Evolutionary conservation across 2,113 vertebrate genomes (phyloP).

Genomic region (Dicaeum eximium): DNA sequence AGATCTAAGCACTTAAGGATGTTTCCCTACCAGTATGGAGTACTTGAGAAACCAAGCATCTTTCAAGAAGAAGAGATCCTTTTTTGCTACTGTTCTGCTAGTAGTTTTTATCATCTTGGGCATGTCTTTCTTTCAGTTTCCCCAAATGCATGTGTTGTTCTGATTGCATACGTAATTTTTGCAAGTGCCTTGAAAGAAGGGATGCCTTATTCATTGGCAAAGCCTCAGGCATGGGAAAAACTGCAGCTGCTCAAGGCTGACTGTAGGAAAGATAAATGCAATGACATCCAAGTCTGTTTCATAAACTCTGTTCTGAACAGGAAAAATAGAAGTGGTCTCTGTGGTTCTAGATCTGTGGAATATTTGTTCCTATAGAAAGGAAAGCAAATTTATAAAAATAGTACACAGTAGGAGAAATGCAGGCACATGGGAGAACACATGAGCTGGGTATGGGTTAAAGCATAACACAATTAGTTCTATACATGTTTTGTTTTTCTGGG

Average conservation of each 20-base stretch:
- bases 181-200: not conserved
- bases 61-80: not conserved
- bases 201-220: not conserved
- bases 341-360: not conserved
- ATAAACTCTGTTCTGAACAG: not conserved
- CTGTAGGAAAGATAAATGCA: not conserved
- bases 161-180: not conserved
- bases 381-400: conserved; percentile 31
- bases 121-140: not conserved
- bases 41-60: not conserved
- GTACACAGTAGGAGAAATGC: not conserved
- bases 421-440: not conserved
- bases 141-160: not conserved
- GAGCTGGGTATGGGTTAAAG: not conserved
- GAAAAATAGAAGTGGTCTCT: not conserved
- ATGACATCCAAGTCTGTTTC: not conserved
- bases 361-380: conserved; percentile 7
- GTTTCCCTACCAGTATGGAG: not conserved
- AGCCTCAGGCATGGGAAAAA: not conserved
- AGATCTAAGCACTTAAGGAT: not conserved
- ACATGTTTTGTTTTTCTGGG: conserved; percentile 34
- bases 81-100: not conserved
- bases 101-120: not conserved
- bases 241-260: not conserved
- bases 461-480: conserved; percentile 32